Conservation (phyloP, 2,797 vertebrate species). For the Channa striata region DNA sequence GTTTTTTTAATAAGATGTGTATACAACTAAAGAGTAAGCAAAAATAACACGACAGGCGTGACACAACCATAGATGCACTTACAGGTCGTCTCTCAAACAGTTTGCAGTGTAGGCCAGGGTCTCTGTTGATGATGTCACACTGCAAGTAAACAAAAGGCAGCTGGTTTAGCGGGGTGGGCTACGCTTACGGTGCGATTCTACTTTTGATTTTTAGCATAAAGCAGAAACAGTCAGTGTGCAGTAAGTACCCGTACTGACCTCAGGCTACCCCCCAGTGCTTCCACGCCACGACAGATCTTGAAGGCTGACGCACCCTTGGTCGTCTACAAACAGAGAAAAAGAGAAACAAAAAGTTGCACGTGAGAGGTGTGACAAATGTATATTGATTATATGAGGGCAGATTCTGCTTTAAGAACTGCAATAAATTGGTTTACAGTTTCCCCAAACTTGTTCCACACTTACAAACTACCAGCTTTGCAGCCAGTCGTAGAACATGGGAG, state of each 20-base stretch:
- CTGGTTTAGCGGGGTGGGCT: neutral
- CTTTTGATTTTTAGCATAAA: conserved; percentile 27
- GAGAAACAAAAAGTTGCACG: neutral
- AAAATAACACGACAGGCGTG: neutral
- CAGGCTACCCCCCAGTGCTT: conserved; percentile 90
- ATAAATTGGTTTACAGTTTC: neutral
- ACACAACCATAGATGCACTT: conserved; percentile 66
- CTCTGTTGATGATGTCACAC: conserved; percentile 90
- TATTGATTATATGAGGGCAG: neutral
- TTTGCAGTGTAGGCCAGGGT: conserved; percentile 89
- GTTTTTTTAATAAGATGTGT: neutral
- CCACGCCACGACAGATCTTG: conserved; percentile 90
- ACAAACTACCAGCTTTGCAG: conserved; percentile 88
- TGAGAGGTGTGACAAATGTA: neutral
- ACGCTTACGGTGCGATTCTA: neutral
- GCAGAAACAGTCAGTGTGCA: neutral
- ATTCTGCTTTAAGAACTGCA: neutral
- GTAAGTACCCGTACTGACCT: conserved; percentile 83
- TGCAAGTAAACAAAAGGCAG: conserved; percentile 54
- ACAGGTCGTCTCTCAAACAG: conserved; percentile 91
- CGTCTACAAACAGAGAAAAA: conserved; percentile 78
- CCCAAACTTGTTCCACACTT: conserved; percentile 1
- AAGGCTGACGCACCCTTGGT: conserved; percentile 93
- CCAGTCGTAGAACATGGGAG: conserved; percentile 92
- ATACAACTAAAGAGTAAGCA: neutral